A percentile compares a stretch with the other conserved stretches of the same genome.
Evolutionary conservation across 2,113 vertebrate genomes (phyloP).

Genomic region (Nestor notabilis): DNA sequence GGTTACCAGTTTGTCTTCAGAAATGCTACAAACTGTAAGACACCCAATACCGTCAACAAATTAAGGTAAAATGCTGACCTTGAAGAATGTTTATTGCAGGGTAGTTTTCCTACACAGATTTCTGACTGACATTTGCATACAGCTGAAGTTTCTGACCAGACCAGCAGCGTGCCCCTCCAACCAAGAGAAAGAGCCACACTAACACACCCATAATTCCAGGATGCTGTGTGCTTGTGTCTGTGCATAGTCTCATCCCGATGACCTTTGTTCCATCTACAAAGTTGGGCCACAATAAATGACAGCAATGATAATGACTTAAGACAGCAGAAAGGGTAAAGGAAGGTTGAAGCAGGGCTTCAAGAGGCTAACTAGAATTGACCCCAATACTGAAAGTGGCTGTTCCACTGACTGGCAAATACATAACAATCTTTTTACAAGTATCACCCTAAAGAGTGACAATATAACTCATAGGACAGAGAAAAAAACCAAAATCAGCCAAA

Average conservation of each 20-base stretch:
- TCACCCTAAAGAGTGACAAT: not conserved
- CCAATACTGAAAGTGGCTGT: rapidly evolving
- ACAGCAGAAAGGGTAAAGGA: not conserved
- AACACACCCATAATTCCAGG: not conserved
- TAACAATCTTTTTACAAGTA: not conserved
- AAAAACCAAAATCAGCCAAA: not conserved
- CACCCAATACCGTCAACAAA: not conserved
- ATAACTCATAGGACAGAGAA: not conserved
- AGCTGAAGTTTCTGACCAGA: not conserved
- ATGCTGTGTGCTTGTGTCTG: not conserved
- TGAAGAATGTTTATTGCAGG: not conserved
- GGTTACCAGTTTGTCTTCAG: not conserved
- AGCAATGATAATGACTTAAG: not conserved
- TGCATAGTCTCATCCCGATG: not conserved
- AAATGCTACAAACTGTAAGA: not conserved
- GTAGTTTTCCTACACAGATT: not conserved
- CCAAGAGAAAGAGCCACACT: not conserved
- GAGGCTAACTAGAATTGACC: not conserved
- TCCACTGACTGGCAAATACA: not conserved
- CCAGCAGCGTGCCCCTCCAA: not conserved
- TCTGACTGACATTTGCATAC: not conserved
- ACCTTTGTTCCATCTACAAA: not conserved
- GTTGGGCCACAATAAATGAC: not conserved
- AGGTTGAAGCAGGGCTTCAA: not conserved
- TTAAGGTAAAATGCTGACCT: not conserved